A percentile compares a stretch with the other conserved stretches of the same genome.
Conservation (phyloP, 2,888 invertebrate species). For the Villa cingulata region DNA sequence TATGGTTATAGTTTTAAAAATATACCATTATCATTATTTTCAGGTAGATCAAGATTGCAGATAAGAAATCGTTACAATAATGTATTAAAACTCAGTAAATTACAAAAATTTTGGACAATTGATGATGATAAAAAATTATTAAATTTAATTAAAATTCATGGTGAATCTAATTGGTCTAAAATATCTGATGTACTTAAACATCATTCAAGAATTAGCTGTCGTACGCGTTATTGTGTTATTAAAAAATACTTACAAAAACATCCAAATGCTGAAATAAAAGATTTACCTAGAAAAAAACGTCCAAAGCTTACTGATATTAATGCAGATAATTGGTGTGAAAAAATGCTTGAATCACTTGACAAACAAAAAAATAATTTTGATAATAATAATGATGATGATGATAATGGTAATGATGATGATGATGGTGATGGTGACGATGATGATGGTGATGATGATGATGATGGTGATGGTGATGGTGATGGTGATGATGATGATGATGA, state of each 20-base stretch:
- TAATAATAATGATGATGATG: too few species aligned
- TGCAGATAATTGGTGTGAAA: slow-evolving; percentile 27
- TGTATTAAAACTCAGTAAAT: slow-evolving; percentile 31
- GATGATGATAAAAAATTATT: slow-evolving; percentile 48
- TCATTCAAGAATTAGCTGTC: slow-evolving; percentile 44
- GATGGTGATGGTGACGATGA: too few species aligned
- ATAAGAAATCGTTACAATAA: slow-evolving; percentile 46
- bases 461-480: too few species aligned
- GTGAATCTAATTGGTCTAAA: slow-evolving; percentile 39
- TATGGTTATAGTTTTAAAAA: slow-evolving; percentile 47
- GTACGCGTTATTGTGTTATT: slow-evolving; percentile 46
- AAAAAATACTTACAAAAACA: slow-evolving; percentile 39
- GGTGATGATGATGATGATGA: too few species aligned
- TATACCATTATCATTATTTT: slow-evolving; percentile 44
- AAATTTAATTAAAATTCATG: slow-evolving; percentile 39
- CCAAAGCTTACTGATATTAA: slow-evolving; percentile 16
- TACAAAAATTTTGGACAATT: slow-evolving; percentile 44
- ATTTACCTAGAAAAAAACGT: slow-evolving; percentile 24
- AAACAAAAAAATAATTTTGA: too few species aligned
- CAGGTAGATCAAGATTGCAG: slow-evolving; percentile 48
- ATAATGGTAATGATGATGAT: too few species aligned
- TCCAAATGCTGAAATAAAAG: slow-evolving; percentile 30
- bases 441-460: too few species aligned
- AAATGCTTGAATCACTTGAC: slow-evolving; percentile 21
- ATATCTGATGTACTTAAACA: slow-evolving; percentile 41